A percentile compares a stretch with the other conserved stretches of the same genome.
Evolutionary conservation across 1,140 invertebrate genomes (phyloP).

Genomic region (Nasonia longicornis): DNA sequence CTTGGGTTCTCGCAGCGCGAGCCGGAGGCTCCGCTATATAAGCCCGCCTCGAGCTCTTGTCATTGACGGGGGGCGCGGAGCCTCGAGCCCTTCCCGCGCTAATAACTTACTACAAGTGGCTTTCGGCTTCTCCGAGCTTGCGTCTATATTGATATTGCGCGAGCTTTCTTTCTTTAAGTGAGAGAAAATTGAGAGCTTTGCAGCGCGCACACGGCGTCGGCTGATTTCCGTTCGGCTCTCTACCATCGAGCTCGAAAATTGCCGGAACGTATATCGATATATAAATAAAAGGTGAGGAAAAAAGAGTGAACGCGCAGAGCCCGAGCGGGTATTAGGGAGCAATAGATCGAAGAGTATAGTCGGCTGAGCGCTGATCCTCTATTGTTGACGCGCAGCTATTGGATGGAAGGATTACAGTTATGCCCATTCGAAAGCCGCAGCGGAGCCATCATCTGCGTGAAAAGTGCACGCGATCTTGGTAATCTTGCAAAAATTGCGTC

Average conservation of each 20-base stretch:
- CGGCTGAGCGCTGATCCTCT: neutral
- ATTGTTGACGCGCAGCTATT: neutral
- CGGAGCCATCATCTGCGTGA: neutral
- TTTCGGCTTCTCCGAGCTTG: neutral
- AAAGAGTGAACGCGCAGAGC: neutral
- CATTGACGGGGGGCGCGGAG: constrained; percentile 28
- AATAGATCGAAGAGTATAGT: neutral
- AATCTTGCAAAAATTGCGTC: neutral
- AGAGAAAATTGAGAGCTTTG: neutral
- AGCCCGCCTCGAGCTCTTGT: constrained; percentile 3
- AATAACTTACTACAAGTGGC: constrained; percentile 5
- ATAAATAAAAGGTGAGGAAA: neutral
- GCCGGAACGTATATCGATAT: neutral
- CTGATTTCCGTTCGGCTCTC: too few relatives aligned
- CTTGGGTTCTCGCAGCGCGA: neutral
- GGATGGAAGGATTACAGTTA: neutral
- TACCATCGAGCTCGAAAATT: too few relatives aligned
- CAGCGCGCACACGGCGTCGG: too few relatives aligned
- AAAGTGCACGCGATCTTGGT: neutral
- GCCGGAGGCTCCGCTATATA: neutral
- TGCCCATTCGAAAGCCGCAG: neutral
- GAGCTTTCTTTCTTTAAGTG: too few relatives aligned
- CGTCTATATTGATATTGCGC: too few relatives aligned
- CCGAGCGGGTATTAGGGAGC: neutral
- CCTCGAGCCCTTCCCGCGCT: neutral